Evolutionary conservation across 2,113 vertebrate species (phyloP), one percentile per base, ranked within the genome.

Genomic region (Globicephala melas): DNA sequence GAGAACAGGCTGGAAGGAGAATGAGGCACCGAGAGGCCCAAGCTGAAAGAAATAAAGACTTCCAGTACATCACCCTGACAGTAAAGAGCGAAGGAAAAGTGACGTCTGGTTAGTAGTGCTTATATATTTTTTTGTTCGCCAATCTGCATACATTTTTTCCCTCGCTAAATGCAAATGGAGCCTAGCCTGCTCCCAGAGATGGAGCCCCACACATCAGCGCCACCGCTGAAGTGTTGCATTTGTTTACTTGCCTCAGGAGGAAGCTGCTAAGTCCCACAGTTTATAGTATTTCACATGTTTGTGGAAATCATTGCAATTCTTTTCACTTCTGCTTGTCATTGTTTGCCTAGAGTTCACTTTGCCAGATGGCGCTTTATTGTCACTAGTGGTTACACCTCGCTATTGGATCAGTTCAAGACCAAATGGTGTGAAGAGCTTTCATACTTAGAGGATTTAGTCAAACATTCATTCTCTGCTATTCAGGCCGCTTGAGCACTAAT

Each of bases 31-130:
- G 99, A 99, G 99, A 99, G 99, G 99, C 99, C 99, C 99, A 99
- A 99, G 99, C 99, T 99, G 99, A 99, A 99, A 99, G 99, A 99
- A 99, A 99, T 99, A 99, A 99, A 99, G 99, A 99, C 99, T 99
- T 99, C 99, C 99, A 99, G 99, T 99, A 99, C 99, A 99, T 99
- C 99, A 99, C 99, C 99, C 99, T 99, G 99, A 99, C 99, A 99
- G 99, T 99, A 99, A 98, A 99, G 99, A 99, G 99, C 98, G 98
- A 97, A 99, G 99, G 99, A 99, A 99, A 99, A 99, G 99, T 99
- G 99, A 99, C 99, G 99, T 99, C 99, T 99, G 99, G 98, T 98
- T 98, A 99, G 89, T 80, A 97, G 99, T 98, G 99, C 99, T 98
- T 98, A 98, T 99, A 99, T 99, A 98, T 98, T 90, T 98, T 98